Conservation (phyloP, 2,888 invertebrate genomes). For the Argyresthia goedartella region DNA sequence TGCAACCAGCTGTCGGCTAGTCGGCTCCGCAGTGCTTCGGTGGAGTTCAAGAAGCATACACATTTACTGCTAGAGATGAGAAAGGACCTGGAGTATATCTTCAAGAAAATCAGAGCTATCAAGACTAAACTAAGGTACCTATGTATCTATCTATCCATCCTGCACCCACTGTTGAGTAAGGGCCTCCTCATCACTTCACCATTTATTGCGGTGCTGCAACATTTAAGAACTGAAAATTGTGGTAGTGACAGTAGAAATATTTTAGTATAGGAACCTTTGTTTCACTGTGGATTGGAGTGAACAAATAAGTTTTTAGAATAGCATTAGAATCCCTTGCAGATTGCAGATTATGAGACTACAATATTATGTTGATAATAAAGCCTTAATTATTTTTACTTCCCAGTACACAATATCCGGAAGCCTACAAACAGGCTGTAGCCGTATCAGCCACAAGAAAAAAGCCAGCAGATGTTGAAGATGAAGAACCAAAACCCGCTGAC, state of each 20-base stretch:
- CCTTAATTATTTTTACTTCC: neutral
- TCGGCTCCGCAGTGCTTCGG: slow-evolving; percentile 85
- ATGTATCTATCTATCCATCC: neutral
- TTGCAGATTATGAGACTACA: too few relatives aligned
- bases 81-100: slow-evolving; percentile 94
- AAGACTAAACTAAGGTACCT: slow-evolving; percentile 80
- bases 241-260: too few relatives aligned
- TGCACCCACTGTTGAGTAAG: too few relatives aligned
- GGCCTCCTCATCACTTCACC: too few relatives aligned
- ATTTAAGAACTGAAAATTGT: too few relatives aligned
- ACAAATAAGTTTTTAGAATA: too few relatives aligned
- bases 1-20: slow-evolving; percentile 94
- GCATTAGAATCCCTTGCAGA: too few relatives aligned
- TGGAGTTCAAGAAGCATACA: slow-evolving; percentile 93
- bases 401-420: slow-evolving; percentile 76
- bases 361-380: neutral
- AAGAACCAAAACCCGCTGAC: slow-evolving; percentile 37
- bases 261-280: too few relatives aligned
- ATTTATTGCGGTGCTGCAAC: too few relatives aligned
- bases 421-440: slow-evolving; percentile 73
- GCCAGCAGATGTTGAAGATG: slow-evolving; percentile 46
- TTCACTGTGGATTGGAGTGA: too few relatives aligned
- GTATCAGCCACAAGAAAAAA: slow-evolving; percentile 57
- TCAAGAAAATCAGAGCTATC: slow-evolving; percentile 88
- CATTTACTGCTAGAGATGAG: slow-evolving; percentile 90